These are phyloP conservation scores for Diceros bicornis DNA, from an alignment of 2,797 vertebrate genomes.

Conservation along the genomic window DNA sequence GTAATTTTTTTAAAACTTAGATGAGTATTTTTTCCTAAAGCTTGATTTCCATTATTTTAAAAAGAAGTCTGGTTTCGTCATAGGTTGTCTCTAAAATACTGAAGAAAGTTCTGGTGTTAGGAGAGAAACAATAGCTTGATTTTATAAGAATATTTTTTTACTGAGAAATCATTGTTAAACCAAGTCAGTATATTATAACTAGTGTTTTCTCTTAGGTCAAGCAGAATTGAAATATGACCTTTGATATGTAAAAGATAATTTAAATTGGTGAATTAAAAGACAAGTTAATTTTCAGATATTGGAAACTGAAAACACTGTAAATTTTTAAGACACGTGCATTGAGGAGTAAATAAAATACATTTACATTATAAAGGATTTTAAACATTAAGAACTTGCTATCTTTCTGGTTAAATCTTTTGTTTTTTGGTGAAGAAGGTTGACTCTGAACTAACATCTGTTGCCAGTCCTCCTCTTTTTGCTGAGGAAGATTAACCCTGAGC, in stretches of 20 bases:
- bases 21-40: not conserved
- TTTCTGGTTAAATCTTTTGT: not conserved
- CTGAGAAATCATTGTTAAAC: not conserved
- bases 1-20: not conserved
- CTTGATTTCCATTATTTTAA: conserved; percentile 13
- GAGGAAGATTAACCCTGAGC: too few species aligned
- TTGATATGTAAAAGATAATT: conserved; percentile 18
- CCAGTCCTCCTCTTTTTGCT: too few species aligned
- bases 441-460: too few species aligned
- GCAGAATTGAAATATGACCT: not conserved
- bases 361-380: conserved; percentile 1
- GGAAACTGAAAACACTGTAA: conserved; percentile 7
- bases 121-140: not conserved
- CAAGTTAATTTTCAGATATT: conserved; percentile 29
- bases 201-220: conserved; percentile 8
- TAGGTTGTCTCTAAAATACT: not conserved
- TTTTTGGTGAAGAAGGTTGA: not conserved
- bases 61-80: not conserved
- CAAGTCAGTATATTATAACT: not conserved
- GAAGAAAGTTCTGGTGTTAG: conserved; percentile 5
- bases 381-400: not conserved
- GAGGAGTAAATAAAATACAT: conserved; percentile 40
- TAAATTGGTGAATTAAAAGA: not conserved
- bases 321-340: not conserved
- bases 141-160: not conserved